Conservation (phyloP, 2,888 invertebrate species). For the Volucella inflata region DNA sequence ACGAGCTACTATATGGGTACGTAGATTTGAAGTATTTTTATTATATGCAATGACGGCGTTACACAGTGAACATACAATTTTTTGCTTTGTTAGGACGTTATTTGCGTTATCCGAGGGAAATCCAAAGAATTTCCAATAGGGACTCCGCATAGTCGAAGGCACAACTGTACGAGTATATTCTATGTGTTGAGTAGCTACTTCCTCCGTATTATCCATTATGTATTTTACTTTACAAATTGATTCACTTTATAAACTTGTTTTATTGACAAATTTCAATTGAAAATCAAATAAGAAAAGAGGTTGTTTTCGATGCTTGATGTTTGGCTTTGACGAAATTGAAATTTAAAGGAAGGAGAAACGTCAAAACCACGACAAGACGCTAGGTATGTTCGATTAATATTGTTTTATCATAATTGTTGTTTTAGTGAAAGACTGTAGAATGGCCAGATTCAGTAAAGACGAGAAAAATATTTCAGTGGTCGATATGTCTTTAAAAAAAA, state of each 20-base stretch:
- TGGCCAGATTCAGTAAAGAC: no score
- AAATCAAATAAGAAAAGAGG: neutral
- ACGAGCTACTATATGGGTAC: slow-evolving; percentile 79
- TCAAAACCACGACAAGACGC: slow-evolving; percentile 15
- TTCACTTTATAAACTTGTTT: no score
- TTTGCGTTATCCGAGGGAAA: slow-evolving; percentile 79
- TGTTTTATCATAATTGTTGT: no score
- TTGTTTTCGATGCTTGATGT: neutral
- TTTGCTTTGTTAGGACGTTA: slow-evolving; percentile 78
- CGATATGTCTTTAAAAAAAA: no score
- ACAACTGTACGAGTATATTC: slow-evolving; percentile 78
- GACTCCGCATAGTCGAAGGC: slow-evolving; percentile 79
- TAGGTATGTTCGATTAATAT: neutral
- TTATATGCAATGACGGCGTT: slow-evolving; percentile 78
- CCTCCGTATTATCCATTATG: slow-evolving; percentile 56
- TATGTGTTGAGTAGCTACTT: slow-evolving; percentile 71
- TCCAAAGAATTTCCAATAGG: slow-evolving; percentile 80
- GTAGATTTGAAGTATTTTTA: slow-evolving; percentile 79
- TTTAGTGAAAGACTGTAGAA: no score
- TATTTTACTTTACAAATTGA: neutral
- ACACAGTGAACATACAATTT: slow-evolving; percentile 79
- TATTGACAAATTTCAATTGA: neutral
- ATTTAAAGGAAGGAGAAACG: neutral
- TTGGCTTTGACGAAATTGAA: slow-evolving; percentile 10
- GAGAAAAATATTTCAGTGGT: no score